A percentile compares a stretch with the other conserved stretches of the same genome.
Conservation (phyloP, 2,797 vertebrate species). For the Urocyon cinereoargenteus region DNA sequence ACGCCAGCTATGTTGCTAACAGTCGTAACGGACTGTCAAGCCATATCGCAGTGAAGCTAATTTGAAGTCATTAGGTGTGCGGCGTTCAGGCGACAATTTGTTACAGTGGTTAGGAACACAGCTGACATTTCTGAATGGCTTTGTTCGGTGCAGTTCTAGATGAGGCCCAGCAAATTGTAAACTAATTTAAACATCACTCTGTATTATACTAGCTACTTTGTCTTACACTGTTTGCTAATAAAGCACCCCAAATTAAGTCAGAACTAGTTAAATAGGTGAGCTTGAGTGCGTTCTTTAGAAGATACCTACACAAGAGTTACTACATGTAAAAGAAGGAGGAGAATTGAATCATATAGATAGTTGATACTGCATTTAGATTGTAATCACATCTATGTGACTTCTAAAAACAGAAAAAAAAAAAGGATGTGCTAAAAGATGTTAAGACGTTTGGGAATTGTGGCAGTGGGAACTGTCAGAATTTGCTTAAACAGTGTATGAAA, state of each 20-base stretch:
- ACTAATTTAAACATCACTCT: constrained; percentile 99
- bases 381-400: constrained; percentile 57
- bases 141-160: constrained; percentile 97
- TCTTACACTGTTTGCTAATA: constrained; percentile 96
- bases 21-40: constrained; percentile 99
- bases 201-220: constrained; percentile 96
- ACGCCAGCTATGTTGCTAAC: constrained; percentile 95
- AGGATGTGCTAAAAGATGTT: not conserved
- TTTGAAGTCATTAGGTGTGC: constrained; percentile 99
- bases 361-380: constrained; percentile 69
- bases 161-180: constrained; percentile 99
- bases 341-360: constrained; percentile 60
- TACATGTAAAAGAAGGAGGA: not conserved
- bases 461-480: not conserved
- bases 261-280: constrained; percentile 89
- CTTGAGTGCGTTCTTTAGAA: constrained; percentile 83
- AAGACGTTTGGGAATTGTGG: not conserved
- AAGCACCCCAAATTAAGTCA: constrained; percentile 92
- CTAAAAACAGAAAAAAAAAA: not conserved
- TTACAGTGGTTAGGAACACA: constrained; percentile 96
- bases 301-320: constrained; percentile 71
- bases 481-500: not conserved
- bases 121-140: constrained; percentile 96
- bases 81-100: constrained; percentile 99
- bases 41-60: constrained; percentile 97